phyloP scores from a whole-genome alignment of 2,113 vertebrate species.

The Corvus cornix region DNA sequence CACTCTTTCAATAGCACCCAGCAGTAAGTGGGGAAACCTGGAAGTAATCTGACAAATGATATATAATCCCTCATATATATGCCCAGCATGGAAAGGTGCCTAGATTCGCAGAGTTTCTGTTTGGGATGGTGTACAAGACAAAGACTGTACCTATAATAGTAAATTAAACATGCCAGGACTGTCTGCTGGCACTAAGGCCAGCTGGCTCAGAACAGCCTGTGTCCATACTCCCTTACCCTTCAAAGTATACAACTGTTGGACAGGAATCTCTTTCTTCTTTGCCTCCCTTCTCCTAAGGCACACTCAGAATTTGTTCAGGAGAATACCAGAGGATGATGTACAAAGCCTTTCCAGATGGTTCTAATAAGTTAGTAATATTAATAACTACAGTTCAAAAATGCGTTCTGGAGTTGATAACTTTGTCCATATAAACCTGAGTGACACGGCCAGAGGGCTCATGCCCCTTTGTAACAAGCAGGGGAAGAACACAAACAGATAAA shows the following conservation, averaged over 20 bases:
- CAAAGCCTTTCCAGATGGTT: background rate
- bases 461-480: background rate
- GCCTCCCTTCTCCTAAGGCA: background rate
- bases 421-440: background rate
- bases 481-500: background rate
- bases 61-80: background rate
- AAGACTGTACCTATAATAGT: background rate
- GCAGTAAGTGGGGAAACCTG: background rate
- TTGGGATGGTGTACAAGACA: background rate
- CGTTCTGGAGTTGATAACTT: background rate
- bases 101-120: background rate
- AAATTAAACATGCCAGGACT: background rate
- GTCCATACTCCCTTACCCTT: background rate
- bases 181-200: constrained; percentile 1
- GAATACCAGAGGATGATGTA: background rate
- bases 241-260: background rate
- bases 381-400: background rate
- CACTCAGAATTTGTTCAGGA: background rate
- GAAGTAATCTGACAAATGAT: background rate
- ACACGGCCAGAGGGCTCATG: background rate
- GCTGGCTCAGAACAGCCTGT: background rate
- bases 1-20: background rate
- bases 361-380: background rate
- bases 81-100: background rate
- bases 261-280: background rate